Base-by-base conservation (phyloP, 2,113 vertebrate genomes). In the Eleginops maclovinus region DNA sequence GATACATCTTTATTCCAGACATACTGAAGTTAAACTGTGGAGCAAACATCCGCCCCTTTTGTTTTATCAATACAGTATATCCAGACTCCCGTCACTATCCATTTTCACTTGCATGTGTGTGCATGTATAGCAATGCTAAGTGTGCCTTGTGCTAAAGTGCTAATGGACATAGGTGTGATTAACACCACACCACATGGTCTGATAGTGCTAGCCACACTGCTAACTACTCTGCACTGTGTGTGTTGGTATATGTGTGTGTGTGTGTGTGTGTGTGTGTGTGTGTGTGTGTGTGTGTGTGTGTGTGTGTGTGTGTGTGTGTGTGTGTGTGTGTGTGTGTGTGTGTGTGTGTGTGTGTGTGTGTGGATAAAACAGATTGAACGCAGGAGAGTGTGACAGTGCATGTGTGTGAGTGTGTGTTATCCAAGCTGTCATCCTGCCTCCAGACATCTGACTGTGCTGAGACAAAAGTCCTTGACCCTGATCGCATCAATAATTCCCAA, bases 111-210 rank as follows among this genome's bases (percentile, higher is more conserved):
- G 58, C 46, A 40, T 62, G 11, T 72, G 19, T 21, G 61, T 5
- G 40, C 44, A 47, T 15, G 6, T 64, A 26, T 54, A 50, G 6
- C 3, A 19, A 31, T 28, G 56, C 73, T 47, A 17, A 75, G 28
- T 44, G 75, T 17, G 72, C 56, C 79, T 85, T 77, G 84, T 82
- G 75, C 75, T 85, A 50, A 72, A 80, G 87, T 87, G 87, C 67
- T 94, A 93, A 92, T 93, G 84, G 78, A 75, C 83, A 82, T 62
- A 91, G 83, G 92, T 92, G 92, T 92, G 91, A 92, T 92, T 91
- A 92, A 90, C 92, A 91, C 88, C 49, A 60, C 44, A 77, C 63
- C 88, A 87, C 89, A 85, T 91, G 90, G 83, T 87, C 75, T 85
- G 77, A 81, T 58, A 54, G 84, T 82, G 87, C n/a, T 43, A 82